phyloP scores from a whole-genome alignment of 2,797 vertebrate species.

The Pantherophis alleghaniensis region DNA sequence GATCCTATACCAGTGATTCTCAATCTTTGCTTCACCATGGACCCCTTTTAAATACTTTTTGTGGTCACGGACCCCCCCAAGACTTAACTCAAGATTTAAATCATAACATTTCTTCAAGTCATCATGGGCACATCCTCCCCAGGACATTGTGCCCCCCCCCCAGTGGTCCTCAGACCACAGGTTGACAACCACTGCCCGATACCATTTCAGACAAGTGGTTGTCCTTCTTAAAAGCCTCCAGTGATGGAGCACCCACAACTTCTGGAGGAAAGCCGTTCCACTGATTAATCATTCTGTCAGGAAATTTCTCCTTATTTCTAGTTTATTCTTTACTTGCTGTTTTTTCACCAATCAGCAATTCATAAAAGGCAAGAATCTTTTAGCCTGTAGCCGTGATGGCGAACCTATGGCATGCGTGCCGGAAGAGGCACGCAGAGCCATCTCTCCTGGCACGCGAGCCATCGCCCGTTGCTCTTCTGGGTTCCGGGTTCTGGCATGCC shows the following conservation, averaged over 20 bases:
- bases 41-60: not conserved
- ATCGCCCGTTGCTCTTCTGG: no score
- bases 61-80: not conserved
- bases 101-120: not conserved
- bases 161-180: no score
- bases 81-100: not conserved
- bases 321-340: not conserved
- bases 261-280: not conserved
- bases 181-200: no score
- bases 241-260: no score
- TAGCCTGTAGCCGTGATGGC: not conserved
- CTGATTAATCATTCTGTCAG: not conserved
- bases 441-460: no score
- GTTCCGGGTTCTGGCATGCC: no score
- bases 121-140: no score
- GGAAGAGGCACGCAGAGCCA: no score
- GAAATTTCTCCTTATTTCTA: not conserved
- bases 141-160: accelerated
- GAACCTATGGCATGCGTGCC: no score
- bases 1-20: not conserved
- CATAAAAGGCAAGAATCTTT: not conserved
- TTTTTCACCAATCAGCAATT: not conserved
- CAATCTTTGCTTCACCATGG: not conserved
- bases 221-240: no score
- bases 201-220: no score